Evolutionary conservation across 2,113 vertebrate species (phyloP).

Genomic region (Lamprotornis superbus): DNA sequence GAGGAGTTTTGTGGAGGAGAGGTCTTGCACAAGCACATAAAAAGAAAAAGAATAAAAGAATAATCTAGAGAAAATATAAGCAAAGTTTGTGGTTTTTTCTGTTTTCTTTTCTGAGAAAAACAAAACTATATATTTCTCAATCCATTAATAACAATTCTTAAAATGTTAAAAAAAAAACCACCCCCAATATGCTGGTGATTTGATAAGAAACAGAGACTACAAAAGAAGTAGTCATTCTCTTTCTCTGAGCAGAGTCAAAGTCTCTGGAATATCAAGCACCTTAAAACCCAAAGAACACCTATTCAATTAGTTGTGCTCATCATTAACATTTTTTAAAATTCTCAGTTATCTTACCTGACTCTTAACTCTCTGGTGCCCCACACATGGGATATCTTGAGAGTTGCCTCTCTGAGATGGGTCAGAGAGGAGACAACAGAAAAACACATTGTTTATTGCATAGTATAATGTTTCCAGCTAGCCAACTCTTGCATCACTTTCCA

Average conservation of each 20-base stretch:
- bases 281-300: neutral
- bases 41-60: neutral
- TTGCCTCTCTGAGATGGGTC: neutral
- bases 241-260: neutral
- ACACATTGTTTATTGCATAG: neutral
- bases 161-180: neutral
- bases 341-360: neutral
- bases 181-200: accelerated
- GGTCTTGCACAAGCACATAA: accelerated
- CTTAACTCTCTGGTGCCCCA: neutral
- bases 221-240: accelerated
- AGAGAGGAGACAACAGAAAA: neutral
- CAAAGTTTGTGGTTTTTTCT: accelerated
- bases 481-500: conserved; percentile 64
- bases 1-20: neutral
- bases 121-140: neutral
- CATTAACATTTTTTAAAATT: neutral
- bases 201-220: neutral
- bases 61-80: neutral
- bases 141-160: neutral
- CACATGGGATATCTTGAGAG: neutral
- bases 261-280: neutral
- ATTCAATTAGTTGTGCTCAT: neutral
- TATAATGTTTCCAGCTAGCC: conserved; percentile 23
- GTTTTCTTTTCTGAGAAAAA: neutral